Conservation (phyloP, 1,140 invertebrate genomes). For the Drosophila guanche region DNA sequence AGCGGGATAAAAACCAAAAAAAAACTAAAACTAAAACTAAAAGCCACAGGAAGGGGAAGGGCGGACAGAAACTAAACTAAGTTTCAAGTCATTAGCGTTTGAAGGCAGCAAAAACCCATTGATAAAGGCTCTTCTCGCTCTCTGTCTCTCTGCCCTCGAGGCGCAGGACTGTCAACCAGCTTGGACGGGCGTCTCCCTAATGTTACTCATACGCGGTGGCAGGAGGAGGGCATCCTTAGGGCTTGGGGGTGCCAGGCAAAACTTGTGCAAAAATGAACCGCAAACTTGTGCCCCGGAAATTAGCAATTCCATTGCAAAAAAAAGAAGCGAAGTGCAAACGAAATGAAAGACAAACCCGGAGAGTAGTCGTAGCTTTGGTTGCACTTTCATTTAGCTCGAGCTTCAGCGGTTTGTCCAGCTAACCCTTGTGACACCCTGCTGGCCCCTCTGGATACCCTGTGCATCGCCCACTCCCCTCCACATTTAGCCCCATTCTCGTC, state of each 20-base stretch:
- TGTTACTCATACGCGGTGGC: conserved; percentile 48
- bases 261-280: conserved; percentile 64
- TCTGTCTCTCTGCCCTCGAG: not conserved
- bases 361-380: conserved; percentile 42
- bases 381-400: conserved; percentile 51
- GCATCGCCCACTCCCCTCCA: not conserved
- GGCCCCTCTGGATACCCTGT: too few relatives aligned
- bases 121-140: conserved; percentile 31
- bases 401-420: conserved; percentile 45
- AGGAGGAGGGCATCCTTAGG: conserved; percentile 5
- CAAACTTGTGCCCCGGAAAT: conserved; percentile 77
- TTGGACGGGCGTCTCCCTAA: conserved; percentile 24
- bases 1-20: conserved; percentile 1
- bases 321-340: not conserved
- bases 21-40: conserved; percentile 2
- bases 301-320: conserved; percentile 77
- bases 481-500: conserved; percentile 12
- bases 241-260: conserved; percentile 16
- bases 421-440: conserved; percentile 3
- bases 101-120: conserved; percentile 40
- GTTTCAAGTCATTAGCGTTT: conserved; percentile 57
- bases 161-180: not conserved
- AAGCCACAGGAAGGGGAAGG: not conserved
- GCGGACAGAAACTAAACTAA: conserved; percentile 16
- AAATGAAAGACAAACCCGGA: conserved; percentile 39